Evolutionary conservation across 1,140 invertebrate species (phyloP), one percentile per base, ranked within the genome.

Genomic region (Pissodes strobi): DNA sequence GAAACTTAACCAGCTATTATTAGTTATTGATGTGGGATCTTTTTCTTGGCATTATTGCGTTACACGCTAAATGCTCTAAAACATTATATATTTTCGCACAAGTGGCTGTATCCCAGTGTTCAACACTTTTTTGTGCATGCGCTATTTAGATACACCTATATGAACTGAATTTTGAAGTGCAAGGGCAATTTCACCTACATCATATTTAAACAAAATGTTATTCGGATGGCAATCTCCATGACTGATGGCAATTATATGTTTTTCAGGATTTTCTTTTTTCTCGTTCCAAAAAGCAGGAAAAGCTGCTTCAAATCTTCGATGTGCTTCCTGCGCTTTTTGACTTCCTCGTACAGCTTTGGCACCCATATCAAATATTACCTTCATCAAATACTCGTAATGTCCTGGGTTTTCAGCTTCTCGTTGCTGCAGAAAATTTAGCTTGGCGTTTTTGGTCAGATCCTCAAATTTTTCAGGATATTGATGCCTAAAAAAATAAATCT

Each of bases 151-250:
- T n/a, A n/a, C n/a, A n/a, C n/a, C n/a, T n/a, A n/a, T n/a, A n/a
- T n/a, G n/a, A n/a, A n/a, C n/a, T n/a, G n/a, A n/a, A n/a, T n/a
- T n/a, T n/a, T n/a, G n/a, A n/a, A n/a, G n/a, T n/a, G n/a, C n/a
- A n/a, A n/a, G n/a, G n/a, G n/a, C n/a, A n/a, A n/a, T n/a, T n/a
- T n/a, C n/a, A n/a, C n/a, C n/a, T n/a, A n/a, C n/a, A n/a, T n/a
- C n/a, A n/a, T n/a, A n/a, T n/a, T 27, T 27, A 41, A 41, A 41
- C n/a, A 41, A 41, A n/a, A 41, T 41, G n/a, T 41, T 41, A 41
- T 41, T 41, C 17, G 38, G 38, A 41, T 41, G 38, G n/a, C 38
- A 41, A n/a, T 41, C 38, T 41, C 38, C 38, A 41, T 41, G 38
- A n/a, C 38, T 41, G 4, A 41, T 13, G 2, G n/a, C 38, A 6